Evolutionary conservation across 2,113 vertebrate genomes (phyloP).

Genomic region (Lepisosteus osseus): DNA sequence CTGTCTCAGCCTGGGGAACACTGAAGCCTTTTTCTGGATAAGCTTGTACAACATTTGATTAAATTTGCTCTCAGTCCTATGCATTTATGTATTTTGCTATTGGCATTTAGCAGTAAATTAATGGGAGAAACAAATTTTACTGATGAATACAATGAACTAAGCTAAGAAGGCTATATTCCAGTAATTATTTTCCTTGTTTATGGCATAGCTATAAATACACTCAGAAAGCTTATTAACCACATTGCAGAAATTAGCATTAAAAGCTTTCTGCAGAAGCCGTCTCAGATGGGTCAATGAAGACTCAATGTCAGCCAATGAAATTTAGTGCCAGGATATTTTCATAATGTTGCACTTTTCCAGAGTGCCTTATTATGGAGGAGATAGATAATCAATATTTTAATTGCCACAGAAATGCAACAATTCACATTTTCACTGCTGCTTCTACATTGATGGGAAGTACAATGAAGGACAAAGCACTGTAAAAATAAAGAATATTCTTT

Average conservation of each 20-base stretch:
- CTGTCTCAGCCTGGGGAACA: too few relatives aligned
- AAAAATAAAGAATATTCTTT: not conserved
- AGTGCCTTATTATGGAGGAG: constrained; percentile 27
- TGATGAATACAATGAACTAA: constrained; percentile 1
- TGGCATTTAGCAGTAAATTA: not conserved
- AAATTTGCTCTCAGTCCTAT: too few relatives aligned
- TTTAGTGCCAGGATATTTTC: constrained; percentile 8
- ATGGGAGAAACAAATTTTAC: constrained; percentile 13
- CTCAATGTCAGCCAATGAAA: constrained; percentile 13
- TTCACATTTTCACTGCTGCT: constrained; percentile 13
- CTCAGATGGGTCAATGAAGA: constrained; percentile 14
- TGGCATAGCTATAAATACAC: constrained; percentile 7
- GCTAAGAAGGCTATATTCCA: not conserved
- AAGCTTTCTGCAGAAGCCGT: not conserved
- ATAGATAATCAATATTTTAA: constrained; percentile 35
- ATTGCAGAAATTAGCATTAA: constrained; percentile 15
- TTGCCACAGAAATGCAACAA: constrained; percentile 13
- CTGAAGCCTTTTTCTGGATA: too few relatives aligned
- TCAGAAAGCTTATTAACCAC: not conserved
- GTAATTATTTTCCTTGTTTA: constrained; percentile 11
- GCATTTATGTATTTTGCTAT: constrained; percentile 11
- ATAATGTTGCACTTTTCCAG: constrained; percentile 22
- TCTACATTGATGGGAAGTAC: not conserved
- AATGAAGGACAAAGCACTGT: not conserved
- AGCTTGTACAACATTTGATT: too few relatives aligned